Conservation (phyloP, 2,113 vertebrate species). For the Cynocephalus volans region DNA sequence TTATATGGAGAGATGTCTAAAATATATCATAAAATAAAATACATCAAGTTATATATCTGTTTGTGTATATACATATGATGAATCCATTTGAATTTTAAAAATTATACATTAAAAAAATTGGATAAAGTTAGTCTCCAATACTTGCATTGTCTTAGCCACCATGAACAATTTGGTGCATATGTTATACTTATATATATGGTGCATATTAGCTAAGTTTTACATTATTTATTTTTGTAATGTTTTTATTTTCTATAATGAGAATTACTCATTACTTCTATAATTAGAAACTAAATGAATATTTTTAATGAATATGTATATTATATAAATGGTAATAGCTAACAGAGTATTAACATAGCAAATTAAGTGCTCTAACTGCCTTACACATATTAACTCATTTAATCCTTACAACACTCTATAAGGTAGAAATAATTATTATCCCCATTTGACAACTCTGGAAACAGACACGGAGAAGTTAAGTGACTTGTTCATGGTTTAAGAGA, state of each 20-base stretch:
- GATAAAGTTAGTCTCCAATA: not conserved
- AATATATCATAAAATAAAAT: not conserved
- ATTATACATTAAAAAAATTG: not conserved
- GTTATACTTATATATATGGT: not conserved
- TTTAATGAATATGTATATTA: not conserved
- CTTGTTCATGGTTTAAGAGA: not conserved
- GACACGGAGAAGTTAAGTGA: not conserved
- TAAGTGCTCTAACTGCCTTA: not conserved
- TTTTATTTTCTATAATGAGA: slow-evolving; percentile 49
- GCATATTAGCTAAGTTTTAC: not conserved
- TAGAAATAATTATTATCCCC: not conserved
- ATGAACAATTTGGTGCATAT: not conserved
- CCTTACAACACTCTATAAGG: not conserved
- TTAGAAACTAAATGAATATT: slow-evolving; percentile 35
- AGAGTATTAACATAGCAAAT: not conserved
- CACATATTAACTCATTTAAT: slow-evolving; percentile 15
- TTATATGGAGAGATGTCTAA: not conserved
- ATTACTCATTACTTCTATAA: slow-evolving; percentile 32
- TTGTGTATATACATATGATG: not conserved
- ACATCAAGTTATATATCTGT: not conserved
- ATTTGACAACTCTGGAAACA: slow-evolving; percentile 3
- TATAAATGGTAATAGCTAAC: not conserved
- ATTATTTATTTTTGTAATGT: slow-evolving; percentile 46
- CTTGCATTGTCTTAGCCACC: not conserved
- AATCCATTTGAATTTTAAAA: slow-evolving; percentile 43